Evolutionary conservation across 2,888 invertebrate species (phyloP), one percentile per base, ranked within the genome.

Genomic region (Eurytoma californica): DNA sequence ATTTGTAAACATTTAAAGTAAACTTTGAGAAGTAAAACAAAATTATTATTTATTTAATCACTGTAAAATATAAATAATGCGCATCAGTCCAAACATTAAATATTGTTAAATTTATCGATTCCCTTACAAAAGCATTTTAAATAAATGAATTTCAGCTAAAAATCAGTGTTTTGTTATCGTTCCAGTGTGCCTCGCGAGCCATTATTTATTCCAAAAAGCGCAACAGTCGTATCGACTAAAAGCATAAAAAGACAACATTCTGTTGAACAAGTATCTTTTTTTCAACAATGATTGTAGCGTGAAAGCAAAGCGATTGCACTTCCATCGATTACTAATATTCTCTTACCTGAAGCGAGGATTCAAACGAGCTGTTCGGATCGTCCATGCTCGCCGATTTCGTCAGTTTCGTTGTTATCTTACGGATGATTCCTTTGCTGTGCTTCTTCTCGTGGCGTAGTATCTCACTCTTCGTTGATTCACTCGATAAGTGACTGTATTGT

Each of bases 401-500:
- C 72, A 97, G 91, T 87, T 96, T 95, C 86, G 95, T 95, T 83
- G 92, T 92, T 77, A 97, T 90, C 91, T 97, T 97, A 20, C 96
- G 95, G 87, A 97, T 95, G 53, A 97, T 91, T 69, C 96, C 93
- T 90, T 95, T 95, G 88, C 94, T 94, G 90, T 95, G 94, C 91
- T 96, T 95, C 88, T 96, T 96, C 77, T 95, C 94, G 51, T 94
- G 91, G 3, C 95, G 93, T 77, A 95, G 90, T 83, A 94, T 93
- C 86, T 97, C 97, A 89, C 97, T 96, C 89, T 96, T 96, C 0
- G 95, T 95, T 0, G 97, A 97, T 14, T 95, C 95, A 61, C 94
- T 95, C 0, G 97, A 97, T 83, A 97, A 91, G 60, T 96, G 94
- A 85, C 95, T 94, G 87, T 61, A 39, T 39, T 39, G 39, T 39